Base-by-base conservation (phyloP, 1,140 invertebrate genomes). In the Neodiprion pinetum region DNA sequence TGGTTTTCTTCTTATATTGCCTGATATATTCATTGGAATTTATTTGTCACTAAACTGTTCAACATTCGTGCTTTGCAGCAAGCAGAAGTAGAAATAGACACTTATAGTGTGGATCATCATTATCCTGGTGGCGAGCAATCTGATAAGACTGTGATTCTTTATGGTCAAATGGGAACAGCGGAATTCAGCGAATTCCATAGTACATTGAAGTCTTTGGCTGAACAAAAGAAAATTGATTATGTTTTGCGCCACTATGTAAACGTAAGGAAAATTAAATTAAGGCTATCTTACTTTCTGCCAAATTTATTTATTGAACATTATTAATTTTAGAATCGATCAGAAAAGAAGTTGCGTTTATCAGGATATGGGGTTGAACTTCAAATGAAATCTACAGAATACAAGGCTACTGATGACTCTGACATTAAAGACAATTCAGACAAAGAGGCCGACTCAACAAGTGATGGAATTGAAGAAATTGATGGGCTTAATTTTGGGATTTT, bases 301-400 rank as follows among this genome's bases (percentile, higher is more conserved):
- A 61, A 10, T 40, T 40, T 40, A 40, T 40, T 40, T 40, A 40
- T 40, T 1, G 28, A 40, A 40, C 28, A 40, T 28, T 17, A 47
- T 47, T n/a, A 70, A 17, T 70, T 70, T 70, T 74, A 94, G 94
- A 86, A 92, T 71, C 87, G 91, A 73, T 80, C 88, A 40, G 86
- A 90, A 76, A 88, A 89, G 77, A 91, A 93, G 88, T 83, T 97
- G 84, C 83, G 95, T 47, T 90, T 99, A 9, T 97, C 97, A 53
- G 99, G 99, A 1, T 99, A 99, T 90, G 98, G 98, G 48, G 98
- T 99, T 0, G 99, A 99, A 88, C 87, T 99, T 48, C 97, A 99
- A 85, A 95, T 99, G 81, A 99, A 99, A 89, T 99, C 97, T 72
- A 99, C 98, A 1, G 99, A 99, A 88, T 99, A 99, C 83, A 99